Percentiles rank a stretch among this genome's conserved stretches.
Conservation (phyloP, 1,140 invertebrate genomes). For the Trialeurodes vaporariorum region DNA sequence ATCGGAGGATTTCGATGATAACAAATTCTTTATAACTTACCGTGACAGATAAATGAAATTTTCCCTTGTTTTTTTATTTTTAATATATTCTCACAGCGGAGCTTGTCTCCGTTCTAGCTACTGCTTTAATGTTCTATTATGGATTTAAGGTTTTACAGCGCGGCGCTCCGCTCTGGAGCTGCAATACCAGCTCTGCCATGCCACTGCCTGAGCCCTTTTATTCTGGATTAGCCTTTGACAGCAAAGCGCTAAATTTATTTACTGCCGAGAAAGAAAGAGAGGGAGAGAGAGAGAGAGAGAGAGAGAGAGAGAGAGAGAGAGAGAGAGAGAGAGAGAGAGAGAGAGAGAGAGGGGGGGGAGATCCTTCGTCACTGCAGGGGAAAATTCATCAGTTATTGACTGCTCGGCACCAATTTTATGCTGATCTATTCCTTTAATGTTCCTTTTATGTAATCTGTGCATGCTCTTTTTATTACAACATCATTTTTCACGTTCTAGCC, state of each 20-base stretch:
- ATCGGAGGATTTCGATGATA: not conserved
- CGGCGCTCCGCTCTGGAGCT: too few relatives aligned
- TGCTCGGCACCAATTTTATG: not conserved
- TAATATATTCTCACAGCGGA: not conserved
- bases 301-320: too few relatives aligned
- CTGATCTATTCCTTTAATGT: not conserved
- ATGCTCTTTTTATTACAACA: not conserved
- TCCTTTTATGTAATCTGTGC: too few relatives aligned
- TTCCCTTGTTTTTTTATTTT: conserved; percentile 1
- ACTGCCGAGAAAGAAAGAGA: too few relatives aligned
- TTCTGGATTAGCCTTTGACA: not conserved
- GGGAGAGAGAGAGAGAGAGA: too few relatives aligned
- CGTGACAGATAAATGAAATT: not conserved
- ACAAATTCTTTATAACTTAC: conserved; percentile 1
- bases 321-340: too few relatives aligned
- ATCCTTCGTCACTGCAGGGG: too few relatives aligned
- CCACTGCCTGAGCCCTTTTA: too few relatives aligned
- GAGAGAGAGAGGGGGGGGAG: too few relatives aligned
- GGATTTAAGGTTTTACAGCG: not conserved
- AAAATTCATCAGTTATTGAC: not conserved
- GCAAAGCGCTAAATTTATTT: not conserved
- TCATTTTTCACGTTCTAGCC: not conserved
- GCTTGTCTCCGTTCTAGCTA: too few relatives aligned
- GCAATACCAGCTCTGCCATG: too few relatives aligned
- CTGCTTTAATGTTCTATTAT: not conserved